These are phyloP conservation scores for Carassius carassius DNA, from an alignment of 2,113 vertebrate genomes.

Conservation along the genomic window DNA sequence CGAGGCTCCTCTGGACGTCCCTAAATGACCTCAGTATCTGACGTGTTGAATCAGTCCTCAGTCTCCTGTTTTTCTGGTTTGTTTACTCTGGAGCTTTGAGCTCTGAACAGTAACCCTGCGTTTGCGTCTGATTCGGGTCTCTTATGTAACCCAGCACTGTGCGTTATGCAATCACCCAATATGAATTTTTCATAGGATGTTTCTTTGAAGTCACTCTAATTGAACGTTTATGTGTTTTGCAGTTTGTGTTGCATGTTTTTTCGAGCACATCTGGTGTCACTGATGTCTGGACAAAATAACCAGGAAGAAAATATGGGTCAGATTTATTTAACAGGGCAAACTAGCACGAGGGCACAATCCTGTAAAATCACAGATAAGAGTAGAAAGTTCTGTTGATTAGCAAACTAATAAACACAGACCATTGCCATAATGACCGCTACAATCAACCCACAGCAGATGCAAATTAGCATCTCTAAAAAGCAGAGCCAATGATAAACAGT, in stretches of 20 bases:
- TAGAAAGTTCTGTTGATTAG: too few species aligned
- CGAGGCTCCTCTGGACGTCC: not conserved
- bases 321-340: too few species aligned
- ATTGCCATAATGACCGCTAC: too few species aligned
- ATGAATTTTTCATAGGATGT: slow-evolving; percentile 68
- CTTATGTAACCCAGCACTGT: slow-evolving; percentile 66
- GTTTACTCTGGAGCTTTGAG: slow-evolving; percentile 21
- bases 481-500: too few species aligned
- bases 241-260: slow-evolving; percentile 27
- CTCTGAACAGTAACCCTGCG: slow-evolving; percentile 58
- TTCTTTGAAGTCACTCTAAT: slow-evolving; percentile 72
- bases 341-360: too few species aligned
- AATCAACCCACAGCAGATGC: too few species aligned
- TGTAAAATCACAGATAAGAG: too few species aligned
- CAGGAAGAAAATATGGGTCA: too few species aligned
- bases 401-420: too few species aligned
- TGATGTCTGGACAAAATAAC: too few species aligned
- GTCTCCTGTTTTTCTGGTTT: slow-evolving; percentile 8
- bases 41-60: not conserved
- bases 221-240: slow-evolving; percentile 67
- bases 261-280: too few species aligned
- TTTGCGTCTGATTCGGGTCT: slow-evolving; percentile 58
- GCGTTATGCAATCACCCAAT: slow-evolving; percentile 64
- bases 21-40: not conserved
- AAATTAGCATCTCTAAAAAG: too few species aligned